Evolutionary conservation across 2,113 vertebrate species (phyloP).

Genomic region (Odontophorus gujanensis): DNA sequence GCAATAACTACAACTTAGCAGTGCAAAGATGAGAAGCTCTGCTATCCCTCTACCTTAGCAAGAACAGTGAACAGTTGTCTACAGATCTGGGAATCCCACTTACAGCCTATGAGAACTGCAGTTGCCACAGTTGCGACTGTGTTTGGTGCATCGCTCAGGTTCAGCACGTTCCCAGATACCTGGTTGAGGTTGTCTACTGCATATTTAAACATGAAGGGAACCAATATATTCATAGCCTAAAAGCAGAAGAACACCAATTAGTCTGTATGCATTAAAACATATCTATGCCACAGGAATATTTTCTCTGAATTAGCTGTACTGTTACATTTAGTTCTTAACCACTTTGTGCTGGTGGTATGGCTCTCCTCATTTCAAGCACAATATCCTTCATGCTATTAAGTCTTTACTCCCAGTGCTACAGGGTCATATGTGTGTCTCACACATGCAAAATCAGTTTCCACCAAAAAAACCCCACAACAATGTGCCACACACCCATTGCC

Average conservation of each 20-base stretch:
- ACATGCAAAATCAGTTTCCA: background rate
- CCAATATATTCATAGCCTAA: conserved; percentile 93
- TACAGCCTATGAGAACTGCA: conserved; percentile 95
- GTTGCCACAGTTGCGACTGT: conserved; percentile 96
- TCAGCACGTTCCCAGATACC: conserved; percentile 94
- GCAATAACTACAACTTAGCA: background rate
- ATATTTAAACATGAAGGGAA: conserved; percentile 99
- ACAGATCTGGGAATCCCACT: conserved; percentile 79
- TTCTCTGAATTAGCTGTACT: conserved; percentile 11
- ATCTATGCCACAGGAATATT: background rate
- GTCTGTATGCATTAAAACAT: background rate
- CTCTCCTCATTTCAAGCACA: conserved; percentile 9
- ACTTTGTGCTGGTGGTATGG: background rate
- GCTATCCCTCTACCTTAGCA: conserved; percentile 70
- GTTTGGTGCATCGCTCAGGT: conserved; percentile 91
- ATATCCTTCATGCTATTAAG: background rate
- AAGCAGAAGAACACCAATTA: conserved; percentile 73
- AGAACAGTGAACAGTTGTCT: conserved; percentile 73
- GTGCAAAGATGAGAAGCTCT: conserved; percentile 73
- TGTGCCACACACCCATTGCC: background rate
- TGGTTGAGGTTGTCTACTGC: conserved; percentile 97
- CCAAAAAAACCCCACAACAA: background rate
- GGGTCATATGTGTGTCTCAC: background rate
- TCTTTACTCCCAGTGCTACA: background rate
- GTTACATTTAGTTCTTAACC: background rate